These are phyloP conservation scores for Diplosoma virens DNA, from an alignment of 23 tunicate species.

Conservation along the genomic window DNA sequence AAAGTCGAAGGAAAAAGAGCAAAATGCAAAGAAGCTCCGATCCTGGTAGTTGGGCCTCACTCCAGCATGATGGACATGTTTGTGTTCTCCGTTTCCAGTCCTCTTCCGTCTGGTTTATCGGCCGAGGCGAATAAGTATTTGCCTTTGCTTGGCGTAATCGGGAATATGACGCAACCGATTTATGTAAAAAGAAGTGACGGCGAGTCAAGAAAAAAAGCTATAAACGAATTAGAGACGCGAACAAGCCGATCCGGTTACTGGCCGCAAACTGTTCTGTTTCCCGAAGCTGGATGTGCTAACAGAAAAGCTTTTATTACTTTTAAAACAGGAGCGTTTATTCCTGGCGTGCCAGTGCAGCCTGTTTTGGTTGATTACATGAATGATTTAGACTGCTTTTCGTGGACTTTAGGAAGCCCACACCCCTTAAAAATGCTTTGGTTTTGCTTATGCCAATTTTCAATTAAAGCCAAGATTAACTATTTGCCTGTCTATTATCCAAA, in stretches of 20 bases:
- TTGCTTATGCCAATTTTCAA: conserved; percentile 66
- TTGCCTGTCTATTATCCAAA: conserved; percentile 68
- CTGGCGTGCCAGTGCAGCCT: conserved; percentile 86
- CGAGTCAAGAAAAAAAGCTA: conserved; percentile 54
- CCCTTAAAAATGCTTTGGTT: conserved; percentile 55
- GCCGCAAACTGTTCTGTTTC: conserved; percentile 79
- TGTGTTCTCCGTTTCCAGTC: conserved; percentile 27
- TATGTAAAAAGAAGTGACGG: conserved; percentile 58
- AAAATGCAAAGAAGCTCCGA: conserved; percentile 49
- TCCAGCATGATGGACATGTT: conserved; percentile 54
- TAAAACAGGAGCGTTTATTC: conserved; percentile 76
- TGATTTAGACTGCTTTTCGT: conserved; percentile 39
- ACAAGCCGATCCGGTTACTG: conserved; percentile 35
- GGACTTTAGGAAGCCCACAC: conserved; percentile 46
- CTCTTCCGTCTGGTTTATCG: conserved; percentile 51
- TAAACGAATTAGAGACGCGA: conserved; percentile 38
- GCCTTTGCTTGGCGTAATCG: conserved; percentile 59
- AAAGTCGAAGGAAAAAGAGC: conserved; percentile 61
- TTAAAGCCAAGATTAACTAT: conserved; percentile 32
- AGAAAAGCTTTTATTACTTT: conserved; percentile 51
- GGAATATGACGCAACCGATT: conserved; percentile 68
- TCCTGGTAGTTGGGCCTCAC: conserved; percentile 64
- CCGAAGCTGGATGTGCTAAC: conserved; percentile 85
- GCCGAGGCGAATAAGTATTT: conserved; percentile 27
- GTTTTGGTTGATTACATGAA: conserved; percentile 46